Evolutionary conservation across 1,140 invertebrate genomes (phyloP), one percentile per base, ranked within the genome.

Genomic region (Zaprionus vittiger): DNA sequence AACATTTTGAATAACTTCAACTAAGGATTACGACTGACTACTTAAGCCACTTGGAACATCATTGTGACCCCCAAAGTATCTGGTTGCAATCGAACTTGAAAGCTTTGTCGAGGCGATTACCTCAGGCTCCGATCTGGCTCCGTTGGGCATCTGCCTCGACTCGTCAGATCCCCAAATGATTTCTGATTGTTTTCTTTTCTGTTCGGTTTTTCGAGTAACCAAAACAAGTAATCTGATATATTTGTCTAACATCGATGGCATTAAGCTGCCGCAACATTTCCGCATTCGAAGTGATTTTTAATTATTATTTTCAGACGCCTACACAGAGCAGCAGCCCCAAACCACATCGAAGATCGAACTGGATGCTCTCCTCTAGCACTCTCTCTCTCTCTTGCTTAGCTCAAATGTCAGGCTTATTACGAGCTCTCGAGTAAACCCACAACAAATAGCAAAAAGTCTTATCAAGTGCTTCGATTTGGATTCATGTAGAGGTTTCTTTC

Each of bases 361-460:
- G 67, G 67, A 70, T 78, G 73, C 59, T 61, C 59, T n/a, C 37
- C 17, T 12, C 41, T 47, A 1, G 3, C 41, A 17, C 38, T 41
- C 38, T 7, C 38, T n/a, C 38, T n/a, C 38, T 6, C 38, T 15
- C 15, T 41, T 4, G 31, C 64, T 55, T 59, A 54, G 81, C 85
- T 80, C 85, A 90, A 89, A 89, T 90, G 85, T 85, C 85, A 90
- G 79, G 85, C 85, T 89, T 89, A 89, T 81, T 84, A 90, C 75
- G 71, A 83, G 73, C 78, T 52, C 78, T 52, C 20, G 54, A 70
- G 37, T 59, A 55, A 64, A n/a, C 59, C 59, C 65, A 75, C 65
- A 57, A 57, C 63, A 72, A 72, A 63, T 77, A 77, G 72, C 75
- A 71, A 73, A 60, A 78, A 54, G 65, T 65, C 70, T 75, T 81